phyloP scores from a whole-genome alignment of 2,113 vertebrate species.

The Donacobius atricapilla region DNA sequence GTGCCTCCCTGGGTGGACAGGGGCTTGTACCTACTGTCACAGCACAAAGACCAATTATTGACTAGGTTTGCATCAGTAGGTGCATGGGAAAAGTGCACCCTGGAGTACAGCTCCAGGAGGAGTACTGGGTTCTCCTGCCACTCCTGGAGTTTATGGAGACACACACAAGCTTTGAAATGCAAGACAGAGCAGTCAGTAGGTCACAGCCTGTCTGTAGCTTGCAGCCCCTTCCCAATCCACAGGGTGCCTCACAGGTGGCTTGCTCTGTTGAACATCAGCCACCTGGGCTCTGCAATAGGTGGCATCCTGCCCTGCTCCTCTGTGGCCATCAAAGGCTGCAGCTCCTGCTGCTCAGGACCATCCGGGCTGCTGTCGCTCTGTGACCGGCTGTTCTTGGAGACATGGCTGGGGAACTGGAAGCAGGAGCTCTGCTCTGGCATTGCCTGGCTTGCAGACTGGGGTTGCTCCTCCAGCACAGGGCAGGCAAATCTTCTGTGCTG shows the following conservation, averaged over 20 bases:
- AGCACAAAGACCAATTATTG: not conserved
- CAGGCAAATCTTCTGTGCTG: constrained; percentile 67
- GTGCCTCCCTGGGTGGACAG: not conserved
- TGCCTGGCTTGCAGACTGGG: constrained; percentile 36
- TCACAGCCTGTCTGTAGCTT: not conserved
- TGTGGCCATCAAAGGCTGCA: constrained; percentile 84
- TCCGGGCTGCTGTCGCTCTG: constrained; percentile 73
- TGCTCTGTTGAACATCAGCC: constrained; percentile 75
- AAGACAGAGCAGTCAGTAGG: not conserved
- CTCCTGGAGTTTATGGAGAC: not conserved
- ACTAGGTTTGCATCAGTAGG: not conserved
- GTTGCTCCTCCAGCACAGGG: constrained; percentile 62
- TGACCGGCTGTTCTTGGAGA: constrained; percentile 62
- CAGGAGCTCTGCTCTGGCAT: constrained; percentile 62
- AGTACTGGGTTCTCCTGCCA: not conserved
- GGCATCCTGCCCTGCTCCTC: constrained; percentile 67
- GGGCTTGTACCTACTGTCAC: not conserved
- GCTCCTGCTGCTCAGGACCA: constrained; percentile 75
- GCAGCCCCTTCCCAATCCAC: not conserved
- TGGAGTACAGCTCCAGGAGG: not conserved
- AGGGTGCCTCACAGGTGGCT: constrained; percentile 70
- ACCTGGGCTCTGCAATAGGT: constrained; percentile 49
- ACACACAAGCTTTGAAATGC: not conserved
- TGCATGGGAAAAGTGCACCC: not conserved
- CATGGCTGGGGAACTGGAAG: constrained; percentile 76